A percentile compares a stretch with the other conserved stretches of the same genome.
phyloP scores from a whole-genome alignment of 2,888 invertebrate species.

The Aleiodes alternator region DNA sequence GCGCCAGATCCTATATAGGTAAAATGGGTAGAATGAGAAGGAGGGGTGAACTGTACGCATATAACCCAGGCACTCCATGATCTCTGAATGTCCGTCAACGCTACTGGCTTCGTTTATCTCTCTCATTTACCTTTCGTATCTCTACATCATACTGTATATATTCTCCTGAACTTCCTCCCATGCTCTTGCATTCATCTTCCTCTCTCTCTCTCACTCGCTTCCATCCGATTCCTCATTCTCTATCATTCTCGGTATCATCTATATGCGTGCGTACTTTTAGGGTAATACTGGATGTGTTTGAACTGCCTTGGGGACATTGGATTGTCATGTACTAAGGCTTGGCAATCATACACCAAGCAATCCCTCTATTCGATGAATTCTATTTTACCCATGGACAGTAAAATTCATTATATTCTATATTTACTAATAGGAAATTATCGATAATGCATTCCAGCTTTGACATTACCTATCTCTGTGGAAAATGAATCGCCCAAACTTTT shows the following conservation, averaged over 20 bases:
- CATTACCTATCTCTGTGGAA: no score
- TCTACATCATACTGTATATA: neutral
- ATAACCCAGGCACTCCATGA: constrained; percentile 37
- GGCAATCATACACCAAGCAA: constrained; percentile 15
- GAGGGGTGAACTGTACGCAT: constrained; percentile 61
- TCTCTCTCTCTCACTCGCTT: constrained; percentile 20
- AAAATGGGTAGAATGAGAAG: constrained; percentile 20
- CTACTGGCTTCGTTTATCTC: constrained; percentile 19
- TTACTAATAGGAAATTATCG: no score
- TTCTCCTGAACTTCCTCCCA: constrained; percentile 35
- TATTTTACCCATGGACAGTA: no score
- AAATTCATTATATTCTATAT: no score
- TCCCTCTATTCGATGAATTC: no score
- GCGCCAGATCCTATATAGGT: constrained; percentile 48
- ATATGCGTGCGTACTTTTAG: constrained; percentile 36
- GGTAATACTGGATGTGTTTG: constrained; percentile 73
- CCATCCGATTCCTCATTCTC: constrained; percentile 11
- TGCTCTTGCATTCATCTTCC: constrained; percentile 10
- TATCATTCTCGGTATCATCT: neutral
- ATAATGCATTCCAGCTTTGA: no score
- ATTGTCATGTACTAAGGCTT: constrained; percentile 67
- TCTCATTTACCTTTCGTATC: constrained; percentile 27
- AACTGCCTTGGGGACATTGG: constrained; percentile 74
- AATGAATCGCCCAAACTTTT: no score
- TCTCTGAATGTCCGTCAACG: constrained; percentile 47